Conservation (phyloP, 2,888 invertebrate genomes). For the Ethmia dodecea region DNA sequence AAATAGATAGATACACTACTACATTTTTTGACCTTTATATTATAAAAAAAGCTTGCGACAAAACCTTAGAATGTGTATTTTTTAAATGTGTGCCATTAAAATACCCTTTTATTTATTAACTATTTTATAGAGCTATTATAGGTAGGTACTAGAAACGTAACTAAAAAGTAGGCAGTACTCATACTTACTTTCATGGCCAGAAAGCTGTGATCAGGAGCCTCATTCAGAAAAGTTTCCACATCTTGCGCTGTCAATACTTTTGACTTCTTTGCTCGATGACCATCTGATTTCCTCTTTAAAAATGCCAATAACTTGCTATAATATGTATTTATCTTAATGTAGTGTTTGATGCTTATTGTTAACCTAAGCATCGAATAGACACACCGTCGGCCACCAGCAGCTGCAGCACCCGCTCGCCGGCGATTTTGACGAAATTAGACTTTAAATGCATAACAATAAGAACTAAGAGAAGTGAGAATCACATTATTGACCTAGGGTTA, state of each 20-base stretch:
- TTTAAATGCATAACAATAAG: too few relatives aligned
- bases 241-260: constrained; percentile 3
- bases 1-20: too few relatives aligned
- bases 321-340: background rate
- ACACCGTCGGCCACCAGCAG: constrained; percentile 2
- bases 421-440: too few relatives aligned
- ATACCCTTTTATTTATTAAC: too few relatives aligned
- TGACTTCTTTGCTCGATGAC: background rate
- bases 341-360: background rate
- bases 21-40: too few relatives aligned
- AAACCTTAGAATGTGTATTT: too few relatives aligned
- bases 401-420: too few relatives aligned
- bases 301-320: background rate
- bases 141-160: background rate
- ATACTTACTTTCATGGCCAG: background rate
- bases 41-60: too few relatives aligned
- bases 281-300: background rate
- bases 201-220: constrained; percentile 2
- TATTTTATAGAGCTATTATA: too few relatives aligned
- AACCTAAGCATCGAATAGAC: background rate
- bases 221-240: constrained; percentile 3
- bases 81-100: too few relatives aligned
- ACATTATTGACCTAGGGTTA: too few relatives aligned
- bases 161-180: background rate
- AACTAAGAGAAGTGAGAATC: too few relatives aligned